These are phyloP conservation scores for Tachysurus fulvidraco DNA, from an alignment of 2,113 vertebrate genomes.

Conservation along the genomic window DNA sequence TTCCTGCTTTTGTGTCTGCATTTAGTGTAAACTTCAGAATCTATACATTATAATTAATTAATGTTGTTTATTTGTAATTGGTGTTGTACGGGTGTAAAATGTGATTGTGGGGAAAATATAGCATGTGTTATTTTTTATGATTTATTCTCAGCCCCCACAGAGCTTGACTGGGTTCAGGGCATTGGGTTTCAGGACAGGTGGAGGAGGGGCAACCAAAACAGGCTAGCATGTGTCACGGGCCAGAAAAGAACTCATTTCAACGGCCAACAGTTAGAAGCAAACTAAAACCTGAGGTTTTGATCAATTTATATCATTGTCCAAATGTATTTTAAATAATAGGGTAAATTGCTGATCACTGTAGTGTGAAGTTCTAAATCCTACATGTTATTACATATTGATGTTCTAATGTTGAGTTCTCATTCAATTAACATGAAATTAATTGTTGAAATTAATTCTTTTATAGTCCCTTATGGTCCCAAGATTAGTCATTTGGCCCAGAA, in stretches of 20 bases:
- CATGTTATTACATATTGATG: background rate
- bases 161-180: conserved; percentile 1
- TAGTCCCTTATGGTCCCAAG: background rate
- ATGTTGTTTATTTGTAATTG: background rate
- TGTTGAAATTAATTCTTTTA: too few relatives aligned
- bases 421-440: background rate
- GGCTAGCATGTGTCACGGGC: conserved; percentile 32
- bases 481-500: background rate
- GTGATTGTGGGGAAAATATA: conserved; percentile 2
- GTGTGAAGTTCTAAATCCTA: background rate
- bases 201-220: conserved; percentile 40
- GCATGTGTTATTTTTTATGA: conserved; percentile 59
- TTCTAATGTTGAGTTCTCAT: background rate
- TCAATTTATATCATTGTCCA: background rate
- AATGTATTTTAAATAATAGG: background rate
- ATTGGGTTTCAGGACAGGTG: conserved; percentile 26
- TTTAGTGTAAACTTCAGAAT: background rate
- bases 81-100: conserved; percentile 31
- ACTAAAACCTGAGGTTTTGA: background rate
- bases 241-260: conserved; percentile 16
- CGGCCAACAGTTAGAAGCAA: background rate
- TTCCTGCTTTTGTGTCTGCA: background rate
- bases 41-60: background rate
- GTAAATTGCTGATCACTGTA: background rate
- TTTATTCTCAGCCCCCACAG: conserved; percentile 54